Conservation (phyloP, 2,113 vertebrate species). For the Periophthalmodon schlosseri region DNA sequence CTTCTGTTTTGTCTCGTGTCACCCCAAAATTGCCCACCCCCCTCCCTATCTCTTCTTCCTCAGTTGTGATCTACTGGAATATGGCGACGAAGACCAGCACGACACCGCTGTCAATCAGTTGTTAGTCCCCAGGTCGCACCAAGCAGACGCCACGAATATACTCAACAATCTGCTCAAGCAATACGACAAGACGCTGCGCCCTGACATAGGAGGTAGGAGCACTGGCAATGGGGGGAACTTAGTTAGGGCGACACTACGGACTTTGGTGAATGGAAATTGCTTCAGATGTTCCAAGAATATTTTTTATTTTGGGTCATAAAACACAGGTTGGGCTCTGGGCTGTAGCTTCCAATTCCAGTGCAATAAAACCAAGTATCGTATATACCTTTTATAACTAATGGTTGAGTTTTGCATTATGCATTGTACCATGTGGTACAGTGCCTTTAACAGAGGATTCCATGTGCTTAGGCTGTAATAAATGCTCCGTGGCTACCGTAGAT, state of each 20-base stretch:
- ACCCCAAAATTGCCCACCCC: constrained; percentile 3
- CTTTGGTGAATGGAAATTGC: not conserved
- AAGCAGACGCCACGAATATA: constrained; percentile 69
- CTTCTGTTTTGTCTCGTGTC: not conserved
- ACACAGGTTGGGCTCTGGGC: not conserved
- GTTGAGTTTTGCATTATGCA: too few relatives aligned
- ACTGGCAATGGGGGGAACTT: not conserved
- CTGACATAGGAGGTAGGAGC: constrained; percentile 69
- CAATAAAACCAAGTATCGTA: too few relatives aligned
- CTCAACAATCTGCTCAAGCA: constrained; percentile 73
- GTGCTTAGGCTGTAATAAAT: constrained; percentile 54
- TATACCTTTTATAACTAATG: too few relatives aligned
- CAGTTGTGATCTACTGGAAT: constrained; percentile 63
- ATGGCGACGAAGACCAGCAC: constrained; percentile 64
- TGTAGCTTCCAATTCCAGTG: too few relatives aligned
- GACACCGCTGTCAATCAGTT: constrained; percentile 66
- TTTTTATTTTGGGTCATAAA: not conserved
- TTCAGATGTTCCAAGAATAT: not conserved
- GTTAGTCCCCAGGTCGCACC: constrained; percentile 67
- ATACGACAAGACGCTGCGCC: constrained; percentile 72
- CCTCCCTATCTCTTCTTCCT: too few relatives aligned
- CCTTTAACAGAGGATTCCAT: constrained; percentile 29
- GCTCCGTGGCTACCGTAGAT: constrained; percentile 44
- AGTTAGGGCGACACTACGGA: not conserved
- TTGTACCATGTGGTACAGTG: not conserved